Conservation (phyloP, 1,140 invertebrate species). For the Trypoxylus dichotomus region DNA sequence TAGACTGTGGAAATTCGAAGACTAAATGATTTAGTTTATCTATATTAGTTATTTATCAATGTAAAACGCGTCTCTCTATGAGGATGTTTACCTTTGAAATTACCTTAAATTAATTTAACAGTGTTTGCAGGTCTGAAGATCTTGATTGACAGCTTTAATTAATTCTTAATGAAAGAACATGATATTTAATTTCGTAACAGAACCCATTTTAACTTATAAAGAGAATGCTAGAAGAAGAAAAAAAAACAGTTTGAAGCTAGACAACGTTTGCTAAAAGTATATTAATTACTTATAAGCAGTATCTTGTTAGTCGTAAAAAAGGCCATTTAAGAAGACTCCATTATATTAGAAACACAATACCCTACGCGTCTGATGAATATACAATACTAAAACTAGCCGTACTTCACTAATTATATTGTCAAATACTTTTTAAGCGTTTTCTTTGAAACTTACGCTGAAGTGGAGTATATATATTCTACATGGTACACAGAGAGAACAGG, state of each 20-base stretch:
- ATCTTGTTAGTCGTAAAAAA: background rate
- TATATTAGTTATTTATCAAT: background rate
- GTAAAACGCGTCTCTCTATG: background rate
- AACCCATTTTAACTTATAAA: background rate
- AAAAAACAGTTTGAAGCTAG: too few species aligned
- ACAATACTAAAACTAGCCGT: background rate
- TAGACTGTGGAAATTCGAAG: background rate
- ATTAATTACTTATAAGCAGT: background rate
- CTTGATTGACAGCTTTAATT: background rate
- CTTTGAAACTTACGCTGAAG: background rate
- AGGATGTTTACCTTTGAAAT: background rate
- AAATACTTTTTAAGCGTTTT: background rate
- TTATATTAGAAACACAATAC: background rate
- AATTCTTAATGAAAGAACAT: background rate
- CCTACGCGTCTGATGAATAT: background rate
- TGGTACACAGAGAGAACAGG: background rate
- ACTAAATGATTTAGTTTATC: background rate
- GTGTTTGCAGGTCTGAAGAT: background rate
- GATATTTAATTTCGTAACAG: background rate
- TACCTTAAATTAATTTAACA: background rate
- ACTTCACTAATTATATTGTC: constrained; percentile 7
- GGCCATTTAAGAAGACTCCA: background rate
- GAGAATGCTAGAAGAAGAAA: background rate
- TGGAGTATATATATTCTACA: background rate
- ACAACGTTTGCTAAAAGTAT: too few species aligned